Evolutionary conservation across 2,113 vertebrate species (phyloP), one percentile per base, ranked within the genome.

Genomic region (Ellobius talpinus): DNA sequence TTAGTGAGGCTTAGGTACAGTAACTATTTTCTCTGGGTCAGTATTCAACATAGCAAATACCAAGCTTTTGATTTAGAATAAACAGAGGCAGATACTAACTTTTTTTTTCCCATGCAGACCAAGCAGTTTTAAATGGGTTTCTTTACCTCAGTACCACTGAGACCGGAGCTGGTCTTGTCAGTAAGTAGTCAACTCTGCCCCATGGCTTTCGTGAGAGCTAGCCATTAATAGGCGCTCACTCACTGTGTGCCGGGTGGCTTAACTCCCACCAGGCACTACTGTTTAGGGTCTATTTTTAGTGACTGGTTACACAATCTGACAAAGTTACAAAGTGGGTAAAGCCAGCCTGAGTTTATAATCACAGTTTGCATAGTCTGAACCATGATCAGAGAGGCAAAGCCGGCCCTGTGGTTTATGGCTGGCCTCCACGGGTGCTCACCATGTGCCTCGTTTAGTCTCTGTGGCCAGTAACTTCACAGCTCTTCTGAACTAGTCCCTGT

Each of bases 181-280:
- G 42, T 12, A 72, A 90, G 63, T 3, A 16, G 66, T 74, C 42
- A 11, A 0, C 5, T 66, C 66, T 82, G 50, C 45, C 26, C 42
- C 24, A 4, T 0, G 50, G 36, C 2, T 50, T 61, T 70, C 13
- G 0, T 0, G 29, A 50, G 31, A 68, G 61, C n/a, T 3, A 85
- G 55, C 55, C 17, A 21, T 42, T 61, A 9, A 4, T 19, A 52
- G 68, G 52, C 0, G 14, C 52, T 47, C 79, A 76, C 36, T 66
- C 77, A 39, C 21, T 77, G 13, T 4, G 23, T 47, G 36, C 21
- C 3, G 26, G 19, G 23, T 45, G 68, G 66, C 68, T 74, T 77
- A 52, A 24, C 24, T 45, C 36, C 72, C 61, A 45, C 0, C 13
- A 92, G 45, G 5, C 55, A 58, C 55, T 58, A 58, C 58, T 11